phyloP scores from a whole-genome alignment of 2,888 invertebrate genomes.

The Punctoribates punctum region DNA sequence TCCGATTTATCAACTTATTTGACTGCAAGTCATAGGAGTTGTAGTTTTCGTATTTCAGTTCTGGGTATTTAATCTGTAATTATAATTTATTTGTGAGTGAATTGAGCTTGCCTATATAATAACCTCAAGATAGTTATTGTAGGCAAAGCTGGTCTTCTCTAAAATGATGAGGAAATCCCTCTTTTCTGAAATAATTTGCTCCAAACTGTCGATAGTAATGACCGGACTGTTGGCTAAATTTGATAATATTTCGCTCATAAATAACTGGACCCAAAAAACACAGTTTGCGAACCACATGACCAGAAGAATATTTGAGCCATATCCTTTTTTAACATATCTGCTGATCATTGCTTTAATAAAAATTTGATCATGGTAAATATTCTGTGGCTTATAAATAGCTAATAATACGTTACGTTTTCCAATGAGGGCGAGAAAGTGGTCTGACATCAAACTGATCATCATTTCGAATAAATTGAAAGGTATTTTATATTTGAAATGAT shows the following conservation, averaged over 20 bases:
- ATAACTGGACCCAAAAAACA: neutral
- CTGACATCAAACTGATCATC: too few species aligned
- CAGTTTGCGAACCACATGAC: conserved; percentile 5
- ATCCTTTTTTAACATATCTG: neutral
- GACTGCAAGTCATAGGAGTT: neutral
- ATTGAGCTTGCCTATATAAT: neutral
- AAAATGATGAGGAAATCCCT: neutral
- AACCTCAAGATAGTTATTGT: neutral
- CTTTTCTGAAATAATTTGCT: neutral
- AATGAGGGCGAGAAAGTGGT: too few species aligned
- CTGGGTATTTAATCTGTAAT: neutral
- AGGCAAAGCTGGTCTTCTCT: neutral
- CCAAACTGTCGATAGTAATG: neutral
- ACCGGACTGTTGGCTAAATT: neutral
- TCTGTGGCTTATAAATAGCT: too few species aligned
- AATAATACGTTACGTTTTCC: too few species aligned
- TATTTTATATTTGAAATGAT: too few species aligned
- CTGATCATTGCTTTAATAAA: neutral
- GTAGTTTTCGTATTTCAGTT: neutral
- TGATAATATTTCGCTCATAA: neutral
- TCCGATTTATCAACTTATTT: neutral
- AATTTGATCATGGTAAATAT: neutral
- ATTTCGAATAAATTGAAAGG: too few species aligned
- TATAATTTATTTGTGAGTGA: too few species aligned
- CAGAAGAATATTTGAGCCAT: neutral